Percentiles rank a stretch among this genome's conserved stretches.
phyloP scores from a whole-genome alignment of 1,140 invertebrate species.

The Mylabris phalerata region DNA sequence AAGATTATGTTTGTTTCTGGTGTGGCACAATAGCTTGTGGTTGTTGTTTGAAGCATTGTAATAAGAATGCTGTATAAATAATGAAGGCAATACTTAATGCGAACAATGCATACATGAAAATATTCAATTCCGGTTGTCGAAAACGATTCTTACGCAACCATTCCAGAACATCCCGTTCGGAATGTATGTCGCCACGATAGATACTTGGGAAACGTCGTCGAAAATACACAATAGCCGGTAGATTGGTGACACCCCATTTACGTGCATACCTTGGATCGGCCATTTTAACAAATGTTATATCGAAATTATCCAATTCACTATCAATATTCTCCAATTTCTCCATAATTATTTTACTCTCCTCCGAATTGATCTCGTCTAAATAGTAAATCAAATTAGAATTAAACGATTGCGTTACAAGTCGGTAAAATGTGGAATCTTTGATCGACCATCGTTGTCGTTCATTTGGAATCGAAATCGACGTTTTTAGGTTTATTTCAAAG shows the following conservation, averaged over 20 bases:
- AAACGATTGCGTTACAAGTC: too few relatives aligned
- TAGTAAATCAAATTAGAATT: neutral
- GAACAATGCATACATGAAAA: constrained; percentile 90
- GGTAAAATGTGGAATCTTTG: too few relatives aligned
- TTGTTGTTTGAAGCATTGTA: constrained; percentile 78
- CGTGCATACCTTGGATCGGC: constrained; percentile 82
- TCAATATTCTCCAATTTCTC: constrained; percentile 87
- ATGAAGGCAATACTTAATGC: constrained; percentile 79
- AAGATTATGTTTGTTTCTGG: constrained; percentile 54
- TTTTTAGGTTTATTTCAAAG: too few relatives aligned
- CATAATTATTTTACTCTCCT: constrained; percentile 71
- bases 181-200: constrained; percentile 80
- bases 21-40: constrained; percentile 46
- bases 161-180: constrained; percentile 82
- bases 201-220: constrained; percentile 91
- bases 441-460: too few relatives aligned
- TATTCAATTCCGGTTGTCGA: constrained; percentile 84
- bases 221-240: constrained; percentile 89
- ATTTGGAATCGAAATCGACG: too few relatives aligned
- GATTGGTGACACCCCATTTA: constrained; percentile 91
- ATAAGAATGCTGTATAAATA: constrained; percentile 82
- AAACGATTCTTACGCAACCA: constrained; percentile 91
- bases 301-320: constrained; percentile 86
- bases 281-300: constrained; percentile 94
- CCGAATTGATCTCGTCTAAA: constrained; percentile 70